Evolutionary conservation across 2,797 vertebrate species (phyloP).

Genomic region (Halcyon badia): DNA sequence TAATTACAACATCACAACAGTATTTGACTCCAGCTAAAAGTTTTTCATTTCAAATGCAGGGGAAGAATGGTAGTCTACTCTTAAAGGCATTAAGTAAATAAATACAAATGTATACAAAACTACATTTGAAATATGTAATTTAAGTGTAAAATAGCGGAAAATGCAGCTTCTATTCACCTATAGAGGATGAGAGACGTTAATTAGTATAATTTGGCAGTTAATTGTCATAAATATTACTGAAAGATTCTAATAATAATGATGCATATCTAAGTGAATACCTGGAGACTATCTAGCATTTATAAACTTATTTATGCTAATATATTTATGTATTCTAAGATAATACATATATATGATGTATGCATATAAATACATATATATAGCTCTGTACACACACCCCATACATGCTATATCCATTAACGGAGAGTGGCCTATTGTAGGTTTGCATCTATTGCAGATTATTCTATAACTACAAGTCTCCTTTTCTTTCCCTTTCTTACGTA

Average conservation of each 20-base stretch:
- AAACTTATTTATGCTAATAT: not conserved
- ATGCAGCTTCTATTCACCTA: slow-evolving; percentile 31
- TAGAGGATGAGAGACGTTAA: slow-evolving; percentile 55
- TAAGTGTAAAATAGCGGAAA: slow-evolving; percentile 61
- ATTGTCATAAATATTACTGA: slow-evolving; percentile 38
- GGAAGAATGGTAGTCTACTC: not conserved
- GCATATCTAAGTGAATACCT: slow-evolving; percentile 24
- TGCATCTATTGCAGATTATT: not conserved
- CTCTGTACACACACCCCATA: not conserved
- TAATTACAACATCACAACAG: slow-evolving; percentile 46
- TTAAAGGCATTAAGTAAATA: slow-evolving; percentile 57
- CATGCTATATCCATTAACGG: not conserved
- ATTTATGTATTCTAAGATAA: slow-evolving; percentile 30
- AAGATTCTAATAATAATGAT: slow-evolving; percentile 25
- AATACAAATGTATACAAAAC: slow-evolving; percentile 51
- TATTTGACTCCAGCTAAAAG: slow-evolving; percentile 39
- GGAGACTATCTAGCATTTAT: not conserved
- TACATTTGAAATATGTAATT: slow-evolving; percentile 59
- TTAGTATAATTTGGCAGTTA: slow-evolving; percentile 64
- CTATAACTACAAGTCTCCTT: not conserved
- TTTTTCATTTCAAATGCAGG: slow-evolving; percentile 49
- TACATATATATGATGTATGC: not conserved
- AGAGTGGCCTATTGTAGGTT: not conserved
- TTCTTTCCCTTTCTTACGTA: not conserved
- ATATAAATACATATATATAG: not conserved